phyloP scores from a whole-genome alignment of 2,797 vertebrate species.

The Acanthopagrus latus region DNA sequence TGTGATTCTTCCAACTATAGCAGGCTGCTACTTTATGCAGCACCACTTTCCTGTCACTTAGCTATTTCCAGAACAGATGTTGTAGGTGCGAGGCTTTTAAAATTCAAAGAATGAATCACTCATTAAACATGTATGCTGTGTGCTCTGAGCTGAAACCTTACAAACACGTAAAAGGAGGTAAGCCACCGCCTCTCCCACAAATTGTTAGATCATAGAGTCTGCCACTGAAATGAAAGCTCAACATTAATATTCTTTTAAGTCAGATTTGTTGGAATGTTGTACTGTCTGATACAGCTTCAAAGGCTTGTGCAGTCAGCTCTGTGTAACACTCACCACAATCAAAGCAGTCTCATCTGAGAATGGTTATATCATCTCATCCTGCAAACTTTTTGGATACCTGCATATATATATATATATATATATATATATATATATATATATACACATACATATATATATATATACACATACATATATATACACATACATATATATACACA shows the following conservation, averaged over 20 bases:
- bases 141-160: slow-evolving; percentile 15
- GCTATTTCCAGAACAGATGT: slow-evolving; percentile 46
- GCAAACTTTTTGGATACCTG: no score
- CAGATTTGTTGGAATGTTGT: slow-evolving; percentile 12
- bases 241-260: slow-evolving; percentile 30
- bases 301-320: neutral
- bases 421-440: no score
- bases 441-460: no score
- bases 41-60: slow-evolving; percentile 23
- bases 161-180: slow-evolving; percentile 22
- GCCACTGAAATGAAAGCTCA: slow-evolving; percentile 8
- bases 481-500: no score
- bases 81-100: slow-evolving; percentile 33
- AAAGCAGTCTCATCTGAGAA: no score
- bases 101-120: slow-evolving; percentile 44
- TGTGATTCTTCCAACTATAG: slow-evolving; percentile 20
- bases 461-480: no score
- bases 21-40: slow-evolving; percentile 2
- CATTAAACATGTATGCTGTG: slow-evolving; percentile 50
- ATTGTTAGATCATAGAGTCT: slow-evolving; percentile 21
- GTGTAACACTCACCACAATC: slow-evolving; percentile 8
- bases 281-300: slow-evolving; percentile 33
- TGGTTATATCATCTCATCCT: no score
- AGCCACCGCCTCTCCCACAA: slow-evolving; percentile 13
- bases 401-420: no score